Evolutionary conservation across 2,888 invertebrate genomes (phyloP).

Genomic region (Spatulosminthurus flaviceps): DNA sequence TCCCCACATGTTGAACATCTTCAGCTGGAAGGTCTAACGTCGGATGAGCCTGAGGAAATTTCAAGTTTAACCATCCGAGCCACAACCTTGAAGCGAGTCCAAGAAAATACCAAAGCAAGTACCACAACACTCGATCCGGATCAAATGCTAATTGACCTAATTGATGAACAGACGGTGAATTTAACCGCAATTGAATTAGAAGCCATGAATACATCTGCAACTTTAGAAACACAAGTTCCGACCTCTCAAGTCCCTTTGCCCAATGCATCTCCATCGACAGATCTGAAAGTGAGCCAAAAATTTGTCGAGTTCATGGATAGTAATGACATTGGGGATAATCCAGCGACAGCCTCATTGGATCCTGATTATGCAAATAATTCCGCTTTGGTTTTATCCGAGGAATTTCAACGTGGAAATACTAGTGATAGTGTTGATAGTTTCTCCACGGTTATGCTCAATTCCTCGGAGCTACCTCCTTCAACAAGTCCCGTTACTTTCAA

Average conservation of each 20-base stretch:
- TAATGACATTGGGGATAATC: not conserved
- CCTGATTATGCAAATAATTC: not conserved
- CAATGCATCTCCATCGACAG: not conserved
- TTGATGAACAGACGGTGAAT: constrained; percentile 49
- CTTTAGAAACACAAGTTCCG: not conserved
- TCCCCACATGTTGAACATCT: constrained; percentile 49
- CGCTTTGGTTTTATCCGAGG: not conserved
- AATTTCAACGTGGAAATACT: not conserved
- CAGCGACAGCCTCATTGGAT: not conserved
- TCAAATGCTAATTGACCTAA: constrained; percentile 46
- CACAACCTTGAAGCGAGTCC: not conserved
- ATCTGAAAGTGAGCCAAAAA: not conserved
- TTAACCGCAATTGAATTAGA: constrained; percentile 48
- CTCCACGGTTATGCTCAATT: not conserved
- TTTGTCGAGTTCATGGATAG: not conserved
- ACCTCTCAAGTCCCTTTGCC: not conserved
- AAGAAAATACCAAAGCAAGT: not conserved
- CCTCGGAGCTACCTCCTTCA: not conserved
- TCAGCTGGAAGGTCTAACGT: not conserved
- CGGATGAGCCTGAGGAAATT: not conserved
- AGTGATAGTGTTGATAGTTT: not conserved
- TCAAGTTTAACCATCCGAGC: not conserved
- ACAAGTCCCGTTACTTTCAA: not conserved
- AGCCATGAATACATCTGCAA: not conserved
- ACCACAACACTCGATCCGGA: constrained; percentile 42